phyloP scores from a whole-genome alignment of 2,888 invertebrate genomes.

The Pyralis farinalis region DNA sequence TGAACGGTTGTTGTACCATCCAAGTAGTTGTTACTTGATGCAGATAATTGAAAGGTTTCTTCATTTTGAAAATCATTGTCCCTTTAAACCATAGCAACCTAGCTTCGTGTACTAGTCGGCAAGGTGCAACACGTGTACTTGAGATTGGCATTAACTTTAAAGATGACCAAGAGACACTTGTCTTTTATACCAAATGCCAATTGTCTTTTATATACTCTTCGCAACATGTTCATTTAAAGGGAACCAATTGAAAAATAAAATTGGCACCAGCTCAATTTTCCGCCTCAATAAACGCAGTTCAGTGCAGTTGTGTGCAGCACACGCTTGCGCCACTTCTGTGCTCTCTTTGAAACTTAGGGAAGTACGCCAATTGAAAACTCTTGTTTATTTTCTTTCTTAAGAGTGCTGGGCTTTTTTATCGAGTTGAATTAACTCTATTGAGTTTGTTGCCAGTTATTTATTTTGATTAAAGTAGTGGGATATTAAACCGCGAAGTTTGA shows the following conservation, averaged over 20 bases:
- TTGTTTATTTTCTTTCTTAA: conserved; percentile 47
- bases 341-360: conserved; percentile 42
- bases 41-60: too few species aligned
- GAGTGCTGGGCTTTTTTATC: conserved; percentile 33
- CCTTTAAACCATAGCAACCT: too few species aligned
- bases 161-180: too few species aligned
- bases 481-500: too few species aligned
- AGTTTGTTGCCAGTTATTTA: conserved; percentile 11
- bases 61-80: too few species aligned
- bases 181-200: too few species aligned
- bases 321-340: conserved; percentile 31
- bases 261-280: conserved; percentile 69
- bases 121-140: too few species aligned
- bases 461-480: too few species aligned
- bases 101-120: too few species aligned
- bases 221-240: conserved; percentile 21
- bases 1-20: too few species aligned
- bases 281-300: conserved; percentile 61
- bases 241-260: conserved; percentile 62
- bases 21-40: too few species aligned
- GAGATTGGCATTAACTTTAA: too few species aligned
- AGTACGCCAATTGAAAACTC: conserved; percentile 57
- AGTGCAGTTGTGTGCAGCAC: conserved; percentile 44
- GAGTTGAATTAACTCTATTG: conserved; percentile 12
- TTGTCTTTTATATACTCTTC: neutral